Base-by-base conservation (phyloP, 2,888 invertebrate genomes). In the Dermolepida albohirtum region DNA sequence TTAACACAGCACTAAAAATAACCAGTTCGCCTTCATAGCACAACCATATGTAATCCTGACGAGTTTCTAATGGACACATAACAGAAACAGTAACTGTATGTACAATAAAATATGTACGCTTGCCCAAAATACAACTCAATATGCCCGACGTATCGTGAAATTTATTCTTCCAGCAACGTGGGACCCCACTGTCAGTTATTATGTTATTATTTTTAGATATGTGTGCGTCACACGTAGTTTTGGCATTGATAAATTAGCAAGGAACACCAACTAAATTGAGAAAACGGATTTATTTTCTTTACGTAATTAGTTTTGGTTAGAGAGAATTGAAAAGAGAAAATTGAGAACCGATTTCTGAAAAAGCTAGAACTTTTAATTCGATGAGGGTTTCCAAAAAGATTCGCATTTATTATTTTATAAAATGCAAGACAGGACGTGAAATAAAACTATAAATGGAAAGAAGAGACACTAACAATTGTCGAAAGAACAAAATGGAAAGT, bases 171-270 rank as follows among this genome's bases (percentile, higher is more conserved):
- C 47, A 59, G 44, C 29, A 6, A 59, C 44, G 59, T 59, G 44
- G 59, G 59, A n/a, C 44, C 29, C 44, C 16, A 34, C 44, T 59
- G 59, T 59, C 59, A 59, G 29, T 59, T 43, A 17, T 59, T 59
- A 44, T n/a, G 44, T 44, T 66, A 75, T 73, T 79, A 78, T 78
- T 78, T 79, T 77, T 78, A 78, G 78, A 75, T 72, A 74, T 71
- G 72, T 73, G 74, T 77, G 76, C 78, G 78, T 79, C 78, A 79
- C 68, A 73, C 69, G 64, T 40, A 68, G 74, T 70, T 73, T 74
- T 77, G 77, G 76, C 77, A 77, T 59, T 72, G 74, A 72, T 75
- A 75, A 72, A 63, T 76, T 74, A 73, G 73, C 74, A 71, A 55
- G 40, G 12, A 52, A 44, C 59, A 44, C 40, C 51, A 44, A 50